phyloP scores from a whole-genome alignment of 1,140 invertebrate species.

The Bombus pascuorum region DNA sequence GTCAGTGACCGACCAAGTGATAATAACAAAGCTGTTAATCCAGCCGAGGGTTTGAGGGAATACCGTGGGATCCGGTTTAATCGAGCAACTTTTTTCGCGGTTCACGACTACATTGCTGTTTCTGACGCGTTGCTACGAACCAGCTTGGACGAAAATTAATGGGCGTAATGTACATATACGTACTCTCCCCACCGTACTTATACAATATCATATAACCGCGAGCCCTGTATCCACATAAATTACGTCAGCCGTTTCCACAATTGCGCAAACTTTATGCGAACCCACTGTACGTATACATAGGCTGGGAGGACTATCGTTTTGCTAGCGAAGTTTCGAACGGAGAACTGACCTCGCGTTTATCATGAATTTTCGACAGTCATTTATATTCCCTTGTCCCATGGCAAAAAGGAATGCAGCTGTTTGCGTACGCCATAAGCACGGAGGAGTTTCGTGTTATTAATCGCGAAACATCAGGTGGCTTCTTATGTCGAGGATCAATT shows the following conservation, averaged over 20 bases:
- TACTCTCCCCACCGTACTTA: conserved; percentile 50
- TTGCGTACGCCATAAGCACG: neutral
- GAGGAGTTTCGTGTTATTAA: neutral
- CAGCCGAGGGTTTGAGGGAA: conserved; percentile 20
- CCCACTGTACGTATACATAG: conserved; percentile 12
- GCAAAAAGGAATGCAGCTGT: conserved; percentile 19
- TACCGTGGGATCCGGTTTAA: conserved; percentile 60
- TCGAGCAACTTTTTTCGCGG: conserved; percentile 68
- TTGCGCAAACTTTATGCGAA: conserved; percentile 50
- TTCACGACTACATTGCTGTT: conserved; percentile 63
- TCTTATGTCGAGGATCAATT: neutral
- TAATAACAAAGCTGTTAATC: conserved; percentile 54
- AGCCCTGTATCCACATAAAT: conserved; percentile 64
- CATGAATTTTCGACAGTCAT: conserved; percentile 59
- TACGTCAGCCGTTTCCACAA: conserved; percentile 62
- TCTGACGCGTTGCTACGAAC: conserved; percentile 62
- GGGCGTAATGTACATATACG: conserved; percentile 56
- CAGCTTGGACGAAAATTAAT: conserved; percentile 70
- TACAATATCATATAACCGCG: conserved; percentile 57
- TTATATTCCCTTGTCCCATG: conserved; percentile 22
- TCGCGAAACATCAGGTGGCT: neutral
- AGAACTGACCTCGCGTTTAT: conserved; percentile 43
- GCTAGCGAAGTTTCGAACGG: conserved; percentile 50
- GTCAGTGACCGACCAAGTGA: conserved; percentile 27
- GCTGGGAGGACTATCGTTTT: conserved; percentile 53